phyloP scores from a whole-genome alignment of 2,797 vertebrate species.

The Sebastes steindachneri region DNA sequence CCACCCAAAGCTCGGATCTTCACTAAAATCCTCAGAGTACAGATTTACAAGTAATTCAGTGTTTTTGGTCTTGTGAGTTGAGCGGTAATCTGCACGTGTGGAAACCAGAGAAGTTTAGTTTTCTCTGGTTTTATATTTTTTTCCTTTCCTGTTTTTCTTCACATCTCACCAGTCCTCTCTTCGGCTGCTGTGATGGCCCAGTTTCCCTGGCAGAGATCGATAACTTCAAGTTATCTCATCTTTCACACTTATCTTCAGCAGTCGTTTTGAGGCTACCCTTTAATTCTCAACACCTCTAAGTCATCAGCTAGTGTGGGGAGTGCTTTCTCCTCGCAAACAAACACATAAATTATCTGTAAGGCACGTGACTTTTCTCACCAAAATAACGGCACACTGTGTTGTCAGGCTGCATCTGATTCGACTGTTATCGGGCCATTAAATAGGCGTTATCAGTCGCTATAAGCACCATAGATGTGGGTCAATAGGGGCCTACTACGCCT shows the following conservation, averaged over 20 bases:
- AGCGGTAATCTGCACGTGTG: not conserved
- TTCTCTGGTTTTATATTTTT: not conserved
- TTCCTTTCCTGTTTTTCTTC: not conserved
- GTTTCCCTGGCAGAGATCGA: constrained; percentile 10
- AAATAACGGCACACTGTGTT: too few relatives aligned
- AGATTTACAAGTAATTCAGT: constrained; percentile 22
- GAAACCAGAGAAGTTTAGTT: not conserved
- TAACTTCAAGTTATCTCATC: not conserved
- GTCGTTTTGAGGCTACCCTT: not conserved
- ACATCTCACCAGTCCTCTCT: not conserved
- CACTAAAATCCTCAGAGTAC: constrained; percentile 22
- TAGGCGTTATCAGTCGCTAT: too few relatives aligned
- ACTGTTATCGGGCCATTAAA: too few relatives aligned
- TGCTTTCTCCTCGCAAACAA: not conserved
- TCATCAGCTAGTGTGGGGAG: not conserved
- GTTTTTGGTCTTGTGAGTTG: not conserved
- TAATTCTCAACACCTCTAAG: not conserved
- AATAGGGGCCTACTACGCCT: too few relatives aligned
- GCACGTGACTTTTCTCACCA: too few relatives aligned
- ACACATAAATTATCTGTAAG: not conserved
- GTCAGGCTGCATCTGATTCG: too few relatives aligned
- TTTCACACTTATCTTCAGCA: not conserved
- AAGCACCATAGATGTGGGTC: too few relatives aligned
- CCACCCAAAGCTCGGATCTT: constrained; percentile 30
- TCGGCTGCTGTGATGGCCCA: not conserved